phyloP scores from a whole-genome alignment of 2,797 vertebrate genomes.

The Sebastes miniatus region DNA sequence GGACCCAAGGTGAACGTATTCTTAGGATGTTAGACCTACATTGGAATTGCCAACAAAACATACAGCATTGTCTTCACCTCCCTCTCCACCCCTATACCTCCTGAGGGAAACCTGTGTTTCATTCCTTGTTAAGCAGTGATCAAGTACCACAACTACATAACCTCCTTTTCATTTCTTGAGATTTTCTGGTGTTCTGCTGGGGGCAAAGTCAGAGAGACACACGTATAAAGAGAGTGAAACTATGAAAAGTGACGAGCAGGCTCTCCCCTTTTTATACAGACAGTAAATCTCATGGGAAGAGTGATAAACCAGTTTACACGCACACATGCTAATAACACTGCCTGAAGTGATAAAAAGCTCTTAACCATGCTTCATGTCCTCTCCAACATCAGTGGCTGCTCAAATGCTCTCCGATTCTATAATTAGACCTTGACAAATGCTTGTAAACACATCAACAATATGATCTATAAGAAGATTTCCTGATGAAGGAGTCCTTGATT shows the following conservation, averaged over 20 bases:
- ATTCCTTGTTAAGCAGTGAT: neutral
- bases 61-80: neutral
- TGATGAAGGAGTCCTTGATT: constrained; percentile 45
- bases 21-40: neutral
- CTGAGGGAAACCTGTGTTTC: constrained; percentile 9
- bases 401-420: constrained; percentile 15
- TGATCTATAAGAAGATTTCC: constrained; percentile 22
- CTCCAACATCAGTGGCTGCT: neutral
- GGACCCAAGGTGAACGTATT: neutral
- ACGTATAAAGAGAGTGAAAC: neutral
- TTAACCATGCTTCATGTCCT: constrained; percentile 22
- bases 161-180: constrained; percentile 17
- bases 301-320: constrained; percentile 4
- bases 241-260: constrained; percentile 19
- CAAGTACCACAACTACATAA: neutral
- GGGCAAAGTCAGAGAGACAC: constrained; percentile 1
- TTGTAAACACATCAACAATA: constrained; percentile 23
- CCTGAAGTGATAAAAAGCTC: constrained; percentile 11
- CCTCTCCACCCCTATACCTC: neutral
- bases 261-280: neutral
- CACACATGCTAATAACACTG: neutral
- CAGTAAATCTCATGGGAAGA: constrained; percentile 2
- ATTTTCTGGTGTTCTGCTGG: constrained; percentile 1
- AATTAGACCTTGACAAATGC: constrained; percentile 35
- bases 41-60: neutral